Evolutionary conservation across 2,797 vertebrate species (phyloP).

Genomic region (Tenualosa ilisha): DNA sequence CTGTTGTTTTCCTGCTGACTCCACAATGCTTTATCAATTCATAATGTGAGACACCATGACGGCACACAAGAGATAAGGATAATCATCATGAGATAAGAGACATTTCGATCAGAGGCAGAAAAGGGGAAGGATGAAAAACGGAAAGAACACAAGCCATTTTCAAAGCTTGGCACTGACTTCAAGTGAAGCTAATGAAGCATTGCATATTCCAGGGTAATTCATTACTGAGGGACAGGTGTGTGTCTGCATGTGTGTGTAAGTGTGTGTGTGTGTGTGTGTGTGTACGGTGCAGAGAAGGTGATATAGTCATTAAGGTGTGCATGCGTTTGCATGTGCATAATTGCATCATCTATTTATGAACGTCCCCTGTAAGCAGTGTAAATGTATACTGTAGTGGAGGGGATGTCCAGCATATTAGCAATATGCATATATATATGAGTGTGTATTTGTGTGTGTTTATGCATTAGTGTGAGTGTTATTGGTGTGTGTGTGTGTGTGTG

Average conservation of each 20-base stretch:
- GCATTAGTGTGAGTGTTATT: background rate
- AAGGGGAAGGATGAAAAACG: conserved; percentile 15
- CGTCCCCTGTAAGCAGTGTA: background rate
- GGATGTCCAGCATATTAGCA: background rate
- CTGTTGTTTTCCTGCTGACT: conserved; percentile 36
- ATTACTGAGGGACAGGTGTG: background rate
- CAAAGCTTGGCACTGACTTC: conserved; percentile 31
- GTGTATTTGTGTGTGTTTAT: conserved; percentile 7
- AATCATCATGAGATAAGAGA: conserved; percentile 37
- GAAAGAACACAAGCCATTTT: conserved; percentile 20
- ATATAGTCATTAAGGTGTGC: background rate
- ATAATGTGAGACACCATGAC: background rate
- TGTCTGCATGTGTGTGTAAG: background rate
- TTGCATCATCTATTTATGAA: background rate
- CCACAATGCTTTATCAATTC: conserved; percentile 30
- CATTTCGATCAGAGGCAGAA: conserved; percentile 17
- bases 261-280: conserved; percentile 11
- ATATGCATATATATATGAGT: background rate
- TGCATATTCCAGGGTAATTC: background rate
- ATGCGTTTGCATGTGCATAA: background rate
- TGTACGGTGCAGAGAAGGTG: background rate
- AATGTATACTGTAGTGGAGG: background rate
- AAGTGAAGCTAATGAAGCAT: conserved; percentile 29
- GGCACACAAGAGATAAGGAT: conserved; percentile 40
- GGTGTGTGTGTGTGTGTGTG: conserved; percentile 1